Evolutionary conservation across 2,888 invertebrate species (phyloP), one percentile per base, ranked within the genome.

Genomic region (Clusia tigrina): DNA sequence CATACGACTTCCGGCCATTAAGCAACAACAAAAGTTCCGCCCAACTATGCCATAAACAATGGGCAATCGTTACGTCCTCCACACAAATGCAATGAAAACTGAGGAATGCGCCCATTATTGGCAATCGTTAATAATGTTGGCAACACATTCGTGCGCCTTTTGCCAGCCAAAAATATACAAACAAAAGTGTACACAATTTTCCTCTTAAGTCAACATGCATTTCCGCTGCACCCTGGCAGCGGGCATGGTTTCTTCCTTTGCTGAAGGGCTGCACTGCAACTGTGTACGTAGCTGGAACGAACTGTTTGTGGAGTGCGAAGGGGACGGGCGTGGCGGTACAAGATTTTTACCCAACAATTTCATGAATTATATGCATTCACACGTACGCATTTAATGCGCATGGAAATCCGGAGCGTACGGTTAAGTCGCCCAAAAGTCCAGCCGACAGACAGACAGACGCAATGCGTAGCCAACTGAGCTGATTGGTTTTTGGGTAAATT

Each of bases 331-430:
- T 57, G 18, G 9, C 15, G 17, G 22, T 22, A 10, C 24, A 25
- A 18, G 46, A 54, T 46, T 20, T 10, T 32, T 32, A 37, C 20
- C 37, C 25, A 60, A 55, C 60, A 66, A 62, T 66, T 63, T 59
- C 54, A 62, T 64, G 62, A 67, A 67, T 66, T 66, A 66, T 67
- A 64, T 64, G 64, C 67, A 58, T 64, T 67, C 67, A 62, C 64
- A 67, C 64, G 64, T 66, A 60, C 62, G 66, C 60, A 53, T 66
- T 60, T 53, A 64, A 64, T 60, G 53, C 54, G 54, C 55, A 56
- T 57, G 53, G 56, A 64, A 64, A 64, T 64, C 60, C 59, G 20
- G 25, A 46, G 54, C 57, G 48, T 62, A n/a, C n/a, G n/a, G n/a
- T n/a, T n/a, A 48, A 48, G 48, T 48, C 48, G 20, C 22, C 48